Conservation (phyloP, 53 echinoderm and acorn worm genomes). For the Apostichopus leukothele region DNA sequence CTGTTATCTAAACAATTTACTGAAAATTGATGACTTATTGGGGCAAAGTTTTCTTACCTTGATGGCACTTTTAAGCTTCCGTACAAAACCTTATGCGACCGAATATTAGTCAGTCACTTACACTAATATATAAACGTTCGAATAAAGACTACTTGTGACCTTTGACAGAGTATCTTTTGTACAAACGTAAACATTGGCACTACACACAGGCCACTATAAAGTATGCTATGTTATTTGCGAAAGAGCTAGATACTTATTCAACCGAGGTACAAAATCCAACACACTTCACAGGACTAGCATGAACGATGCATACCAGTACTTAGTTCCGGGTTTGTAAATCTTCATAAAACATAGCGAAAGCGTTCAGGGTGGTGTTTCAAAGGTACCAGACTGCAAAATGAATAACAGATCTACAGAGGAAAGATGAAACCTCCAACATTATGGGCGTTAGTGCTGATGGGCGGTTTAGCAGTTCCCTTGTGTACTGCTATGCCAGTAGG, state of each 20-base stretch:
- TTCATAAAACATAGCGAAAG: not conserved
- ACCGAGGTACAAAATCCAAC: not conserved
- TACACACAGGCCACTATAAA: not conserved
- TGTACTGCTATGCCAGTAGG: not conserved
- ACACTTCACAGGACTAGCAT: not conserved
- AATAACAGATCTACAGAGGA: not conserved
- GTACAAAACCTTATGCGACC: too few relatives aligned
- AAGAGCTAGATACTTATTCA: not conserved
- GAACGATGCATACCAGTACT: not conserved
- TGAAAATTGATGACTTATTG: too few relatives aligned
- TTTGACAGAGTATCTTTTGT: not conserved
- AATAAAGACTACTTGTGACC: not conserved
- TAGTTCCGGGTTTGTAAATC: not conserved
- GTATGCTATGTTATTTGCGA: not conserved
- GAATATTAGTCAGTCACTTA: too few relatives aligned
- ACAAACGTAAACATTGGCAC: conserved; percentile 9
- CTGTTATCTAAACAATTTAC: too few relatives aligned
- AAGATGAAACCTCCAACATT: conserved; percentile 11
- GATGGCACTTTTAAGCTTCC: too few relatives aligned
- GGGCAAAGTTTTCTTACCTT: too few relatives aligned
- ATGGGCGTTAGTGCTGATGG: conserved; percentile 7
- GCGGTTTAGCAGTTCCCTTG: not conserved
- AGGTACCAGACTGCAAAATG: not conserved
- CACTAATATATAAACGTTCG: not conserved
- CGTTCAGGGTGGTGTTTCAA: not conserved